Evolutionary conservation across 2,888 invertebrate species (phyloP).

Genomic region (Drosophila gaucha): DNA sequence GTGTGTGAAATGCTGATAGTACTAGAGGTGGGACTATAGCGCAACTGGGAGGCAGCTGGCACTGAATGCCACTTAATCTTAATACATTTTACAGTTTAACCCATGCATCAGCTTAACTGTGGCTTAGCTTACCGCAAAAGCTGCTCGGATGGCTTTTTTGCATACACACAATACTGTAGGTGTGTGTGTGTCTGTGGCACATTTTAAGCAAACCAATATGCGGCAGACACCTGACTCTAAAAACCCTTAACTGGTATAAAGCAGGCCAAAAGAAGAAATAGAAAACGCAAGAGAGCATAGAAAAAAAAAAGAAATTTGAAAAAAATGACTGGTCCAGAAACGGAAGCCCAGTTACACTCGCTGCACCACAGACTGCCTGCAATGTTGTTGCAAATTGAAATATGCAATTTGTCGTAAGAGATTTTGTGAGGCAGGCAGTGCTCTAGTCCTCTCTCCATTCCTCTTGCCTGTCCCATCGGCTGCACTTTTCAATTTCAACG

Average conservation of each 20-base stretch:
- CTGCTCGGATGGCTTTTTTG: conserved; percentile 45
- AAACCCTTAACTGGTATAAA: conserved; percentile 43
- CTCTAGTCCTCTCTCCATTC: background rate
- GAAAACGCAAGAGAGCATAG: background rate
- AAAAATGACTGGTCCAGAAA: conserved; percentile 52
- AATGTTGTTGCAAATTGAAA: conserved; percentile 77
- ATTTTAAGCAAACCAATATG: conserved; percentile 75
- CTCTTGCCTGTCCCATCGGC: conserved; percentile 6
- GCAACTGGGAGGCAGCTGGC: conserved; percentile 38
- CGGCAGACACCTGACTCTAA: conserved; percentile 71
- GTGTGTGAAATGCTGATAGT: conserved; percentile 32
- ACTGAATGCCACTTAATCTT: conserved; percentile 72
- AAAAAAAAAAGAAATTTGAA: conserved; percentile 14
- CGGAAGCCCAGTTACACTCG: conserved; percentile 34
- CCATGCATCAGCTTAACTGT: conserved; percentile 76
- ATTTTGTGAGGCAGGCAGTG: conserved; percentile 66
- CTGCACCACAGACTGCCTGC: conserved; percentile 45
- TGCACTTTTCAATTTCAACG: conserved; percentile 71
- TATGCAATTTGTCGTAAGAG: conserved; percentile 80
- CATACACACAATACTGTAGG: conserved; percentile 33
- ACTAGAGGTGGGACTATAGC: background rate
- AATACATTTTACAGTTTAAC: conserved; percentile 77
- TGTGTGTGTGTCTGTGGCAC: conserved; percentile 25
- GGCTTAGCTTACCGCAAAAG: conserved; percentile 64
- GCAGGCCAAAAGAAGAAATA: conserved; percentile 32